Evolutionary conservation across 2,888 invertebrate species (phyloP), one percentile per base, ranked within the genome.

Genomic region (Leptogaster cylindrica): DNA sequence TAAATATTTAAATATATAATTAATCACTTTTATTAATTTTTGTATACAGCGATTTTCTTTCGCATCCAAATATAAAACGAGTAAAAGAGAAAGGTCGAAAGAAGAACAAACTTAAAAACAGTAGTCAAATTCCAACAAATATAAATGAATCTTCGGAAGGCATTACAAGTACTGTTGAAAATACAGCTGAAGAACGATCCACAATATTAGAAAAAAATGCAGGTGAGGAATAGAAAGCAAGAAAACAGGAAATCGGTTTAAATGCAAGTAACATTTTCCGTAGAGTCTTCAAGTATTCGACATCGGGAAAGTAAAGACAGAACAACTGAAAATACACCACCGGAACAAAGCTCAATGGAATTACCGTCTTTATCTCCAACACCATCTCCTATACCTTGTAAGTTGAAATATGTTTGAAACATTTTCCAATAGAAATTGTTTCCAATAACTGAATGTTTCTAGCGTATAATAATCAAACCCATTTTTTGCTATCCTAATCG

Each of bases 81-180:
- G 77, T 75, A 72, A 87, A 87, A 76, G 86, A 86, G 12, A 86
- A 87, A 75, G 85, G 86, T 39, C 77, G 83, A 72, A 88, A 87
- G 78, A 87, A 87, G 77, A 87, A 86, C 75, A 87, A 86, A 74
- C 76, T 79, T 50, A 81, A 84, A 72, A 74, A 77, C 20, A 71
- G 75, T 8, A 73, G 66, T 12, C 69, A 67, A 39, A 27, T 20
- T 6, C 20, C 39, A 20, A 12, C 67, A 28, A 44, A 69, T 41
- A 52, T 65, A 8, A 44, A n/a, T 14, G 41, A 48, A 33, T 20
- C 39, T 31, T 4, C 20, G 20, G 44, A 61, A 25, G 55, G 18
- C 20, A 28, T 44, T 18, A 2, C 23, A 27, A 28, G 12, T 16
- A 61, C 12, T 4, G 7, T 14, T 46, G 27, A 61, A 44, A 10